phyloP scores from a whole-genome alignment of 2,888 invertebrate species.

The Ornithoptera alexandrae region DNA sequence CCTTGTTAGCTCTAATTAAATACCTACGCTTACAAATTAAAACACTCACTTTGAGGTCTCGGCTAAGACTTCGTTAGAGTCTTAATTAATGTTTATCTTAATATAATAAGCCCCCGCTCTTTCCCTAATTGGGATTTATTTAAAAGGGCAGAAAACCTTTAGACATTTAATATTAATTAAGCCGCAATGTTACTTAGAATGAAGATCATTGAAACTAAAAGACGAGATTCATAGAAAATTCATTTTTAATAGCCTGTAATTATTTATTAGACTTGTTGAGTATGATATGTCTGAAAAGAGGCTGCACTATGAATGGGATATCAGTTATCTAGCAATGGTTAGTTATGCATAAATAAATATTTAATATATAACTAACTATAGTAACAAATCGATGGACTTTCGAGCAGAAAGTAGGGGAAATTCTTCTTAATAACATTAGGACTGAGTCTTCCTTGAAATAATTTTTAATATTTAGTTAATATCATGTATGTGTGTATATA shows the following conservation, averaged over 20 bases:
- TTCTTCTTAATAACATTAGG: no score
- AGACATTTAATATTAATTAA: constrained; percentile 18
- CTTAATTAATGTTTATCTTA: constrained; percentile 76
- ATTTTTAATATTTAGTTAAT: no score
- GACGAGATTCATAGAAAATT: not conserved
- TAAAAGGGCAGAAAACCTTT: constrained; percentile 44
- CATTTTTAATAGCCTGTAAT: constrained; percentile 1
- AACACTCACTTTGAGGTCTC: constrained; percentile 64
- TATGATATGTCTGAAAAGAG: no score
- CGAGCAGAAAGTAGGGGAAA: no score
- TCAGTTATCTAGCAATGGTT: no score
- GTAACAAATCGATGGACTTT: no score
- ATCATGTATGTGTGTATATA: no score
- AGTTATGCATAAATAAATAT: no score
- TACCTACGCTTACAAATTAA: constrained; percentile 64
- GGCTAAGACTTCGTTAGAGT: constrained; percentile 50
- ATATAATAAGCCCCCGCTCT: constrained; percentile 70
- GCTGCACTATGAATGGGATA: no score
- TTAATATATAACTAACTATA: no score
- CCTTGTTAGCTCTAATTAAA: constrained; percentile 54
- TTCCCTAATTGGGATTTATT: constrained; percentile 67
- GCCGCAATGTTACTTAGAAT: not conserved
- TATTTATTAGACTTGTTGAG: not conserved
- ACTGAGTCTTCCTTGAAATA: no score
- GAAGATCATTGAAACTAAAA: not conserved